Conservation (phyloP, 2,888 invertebrate genomes). For the Allophyes oxyacanthae region DNA sequence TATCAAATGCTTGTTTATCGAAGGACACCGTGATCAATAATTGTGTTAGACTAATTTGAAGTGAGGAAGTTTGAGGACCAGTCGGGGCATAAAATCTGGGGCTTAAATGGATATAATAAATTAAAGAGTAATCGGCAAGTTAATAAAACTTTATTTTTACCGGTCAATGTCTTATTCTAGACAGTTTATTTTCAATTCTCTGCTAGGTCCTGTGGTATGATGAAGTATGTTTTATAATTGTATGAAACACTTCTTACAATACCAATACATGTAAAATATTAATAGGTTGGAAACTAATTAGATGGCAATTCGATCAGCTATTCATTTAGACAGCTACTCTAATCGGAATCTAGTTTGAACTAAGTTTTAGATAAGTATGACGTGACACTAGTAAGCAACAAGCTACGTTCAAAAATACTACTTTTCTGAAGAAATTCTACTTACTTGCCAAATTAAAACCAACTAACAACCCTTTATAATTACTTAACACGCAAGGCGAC, state of each 20-base stretch:
- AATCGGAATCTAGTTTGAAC: constrained; percentile 47
- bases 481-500: constrained; percentile 30
- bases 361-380: background rate
- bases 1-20: constrained; percentile 74
- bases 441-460: constrained; percentile 18
- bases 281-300: constrained; percentile 10
- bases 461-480: constrained; percentile 27
- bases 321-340: constrained; percentile 11
- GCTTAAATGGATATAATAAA: background rate
- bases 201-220: too few species aligned
- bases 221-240: too few species aligned
- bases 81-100: background rate
- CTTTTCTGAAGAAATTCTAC: background rate
- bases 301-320: constrained; percentile 5
- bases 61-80: constrained; percentile 4
- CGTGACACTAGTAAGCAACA: constrained; percentile 1
- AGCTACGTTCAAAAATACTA: constrained; percentile 13
- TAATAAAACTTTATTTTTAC: background rate
- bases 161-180: too few species aligned
- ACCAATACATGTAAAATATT: too few species aligned
- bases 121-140: constrained; percentile 2
- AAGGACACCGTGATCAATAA: constrained; percentile 66
- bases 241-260: too few species aligned
- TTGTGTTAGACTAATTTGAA: constrained; percentile 56
- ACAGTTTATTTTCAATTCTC: too few species aligned